Evolutionary conservation across 2,888 invertebrate genomes (phyloP).

Genomic region (Prenolepis imparis): DNA sequence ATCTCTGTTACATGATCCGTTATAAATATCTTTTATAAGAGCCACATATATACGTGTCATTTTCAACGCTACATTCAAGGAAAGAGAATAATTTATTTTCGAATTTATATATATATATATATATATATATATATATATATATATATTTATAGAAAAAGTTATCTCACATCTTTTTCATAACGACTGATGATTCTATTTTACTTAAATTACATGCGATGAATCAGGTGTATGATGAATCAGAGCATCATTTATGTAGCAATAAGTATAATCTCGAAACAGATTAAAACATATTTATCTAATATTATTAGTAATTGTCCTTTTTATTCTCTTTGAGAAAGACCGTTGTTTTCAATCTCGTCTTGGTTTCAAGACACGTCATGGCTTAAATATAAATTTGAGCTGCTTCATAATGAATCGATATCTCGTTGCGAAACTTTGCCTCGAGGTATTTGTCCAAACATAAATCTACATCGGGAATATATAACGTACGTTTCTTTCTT

Average conservation of each 20-base stretch:
- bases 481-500: not conserved
- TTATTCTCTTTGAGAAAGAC: conserved; percentile 4
- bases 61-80: not conserved
- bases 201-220: conserved; percentile 9
- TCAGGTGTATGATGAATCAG: conserved; percentile 37
- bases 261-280: not conserved
- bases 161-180: conserved; percentile 6
- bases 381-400: not conserved
- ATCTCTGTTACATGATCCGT: not conserved
- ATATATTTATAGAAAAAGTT: conserved; percentile 1
- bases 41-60: not conserved
- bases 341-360: not conserved
- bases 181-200: conserved; percentile 20
- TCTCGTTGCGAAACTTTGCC: conserved; percentile 26
- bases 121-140: no score
- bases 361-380: not conserved
- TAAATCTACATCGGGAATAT: conserved; percentile 33
- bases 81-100: not conserved
- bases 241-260: not conserved
- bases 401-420: conserved; percentile 26
- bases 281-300: conserved; percentile 17
- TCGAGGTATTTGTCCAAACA: not conserved
- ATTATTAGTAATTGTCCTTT: conserved; percentile 17
- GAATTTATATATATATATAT: no score
- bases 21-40: not conserved